Evolutionary conservation across 1,140 invertebrate species (phyloP), one percentile per base, ranked within the genome.

Genomic region (Ylistrum balloti): DNA sequence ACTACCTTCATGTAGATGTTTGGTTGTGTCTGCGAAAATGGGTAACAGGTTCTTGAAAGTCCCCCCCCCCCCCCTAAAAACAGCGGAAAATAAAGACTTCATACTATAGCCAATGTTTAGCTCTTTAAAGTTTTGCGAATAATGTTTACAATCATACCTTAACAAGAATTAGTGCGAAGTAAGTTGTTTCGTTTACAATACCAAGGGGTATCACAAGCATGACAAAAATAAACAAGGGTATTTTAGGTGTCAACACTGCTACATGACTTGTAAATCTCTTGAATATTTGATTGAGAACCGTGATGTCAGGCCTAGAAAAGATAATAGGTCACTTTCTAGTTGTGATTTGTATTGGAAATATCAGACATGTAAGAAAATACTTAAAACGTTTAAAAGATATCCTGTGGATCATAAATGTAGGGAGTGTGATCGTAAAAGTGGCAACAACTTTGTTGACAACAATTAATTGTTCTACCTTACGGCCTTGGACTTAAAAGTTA

Each of bases 401-500:
- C 87, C 89, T 0, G 88, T 90, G 5, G 34, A 90, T 34, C 89
- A 92, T 35, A 89, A 20, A 32, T 92, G 89, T 85, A 85, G 88
- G 0, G 45, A 92, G 35, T 92, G 48, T 35, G 85, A 32, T 35
- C 90, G 91, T 41, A 88, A 85, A 74, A 35, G 34, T n/a, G 90
- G 91, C 33, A 0, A 28, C 20, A 41, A 89, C 87, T 91, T 89
- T 87, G 45, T 74, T 0, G n/a, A 35, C 17, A 86, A 33, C 3
- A 32, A 89, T 15, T 88, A 91, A 33, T n/a, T 34, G 33, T 91
- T 88, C 48, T 91, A 91, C 89, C 45, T 89, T 85, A 89, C 56
- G 33, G 34, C 33, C 9, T 34, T 32, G 17, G 28, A 45, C 7
- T 38, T 22, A 5, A 86, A 89, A 33, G 22, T 20, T n/a, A 87